These are phyloP conservation scores for Amblyjoppa proteus DNA, from an alignment of 2,888 invertebrate species.

Conservation along the genomic window DNA sequence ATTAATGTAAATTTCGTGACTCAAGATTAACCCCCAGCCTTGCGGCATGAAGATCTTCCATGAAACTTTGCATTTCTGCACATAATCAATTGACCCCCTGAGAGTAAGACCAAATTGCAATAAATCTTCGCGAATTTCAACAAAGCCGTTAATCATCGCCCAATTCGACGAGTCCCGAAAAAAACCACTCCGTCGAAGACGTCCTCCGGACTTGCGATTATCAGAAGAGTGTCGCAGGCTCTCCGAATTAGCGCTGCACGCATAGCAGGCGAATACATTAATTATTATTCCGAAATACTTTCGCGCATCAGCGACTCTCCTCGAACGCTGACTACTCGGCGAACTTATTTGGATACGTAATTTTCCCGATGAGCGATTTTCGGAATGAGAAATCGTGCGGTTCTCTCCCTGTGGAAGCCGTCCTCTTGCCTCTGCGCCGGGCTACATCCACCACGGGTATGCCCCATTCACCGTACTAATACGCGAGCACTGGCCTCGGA, in stretches of 20 bases:
- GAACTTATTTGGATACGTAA: constrained; percentile 66
- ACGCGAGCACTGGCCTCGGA: constrained; percentile 21
- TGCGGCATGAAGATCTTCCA: too few relatives aligned
- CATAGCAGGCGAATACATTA: neutral
- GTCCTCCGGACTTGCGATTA: neutral
- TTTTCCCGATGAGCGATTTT: constrained; percentile 67
- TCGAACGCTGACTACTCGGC: constrained; percentile 39
- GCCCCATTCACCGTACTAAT: constrained; percentile 41
- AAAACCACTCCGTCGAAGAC: neutral
- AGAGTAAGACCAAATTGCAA: too few relatives aligned
- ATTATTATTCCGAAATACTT: constrained; percentile 40
- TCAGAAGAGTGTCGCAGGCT: neutral
- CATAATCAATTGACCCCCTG: too few relatives aligned
- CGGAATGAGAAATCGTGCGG: constrained; percentile 62
- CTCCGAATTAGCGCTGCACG: neutral
- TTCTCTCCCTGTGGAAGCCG: constrained; percentile 50
- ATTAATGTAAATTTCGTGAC: too few relatives aligned
- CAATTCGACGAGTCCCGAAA: neutral
- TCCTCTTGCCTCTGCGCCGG: constrained; percentile 5
- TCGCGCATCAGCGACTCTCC: constrained; percentile 20
- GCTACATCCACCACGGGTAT: neutral
- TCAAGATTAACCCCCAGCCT: too few relatives aligned
- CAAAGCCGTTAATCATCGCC: neutral
- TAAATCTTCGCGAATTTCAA: neutral
- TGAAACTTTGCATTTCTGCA: too few relatives aligned